Evolutionary conservation across 2,113 vertebrate genomes (phyloP).

Genomic region (Ophiodon elongatus): DNA sequence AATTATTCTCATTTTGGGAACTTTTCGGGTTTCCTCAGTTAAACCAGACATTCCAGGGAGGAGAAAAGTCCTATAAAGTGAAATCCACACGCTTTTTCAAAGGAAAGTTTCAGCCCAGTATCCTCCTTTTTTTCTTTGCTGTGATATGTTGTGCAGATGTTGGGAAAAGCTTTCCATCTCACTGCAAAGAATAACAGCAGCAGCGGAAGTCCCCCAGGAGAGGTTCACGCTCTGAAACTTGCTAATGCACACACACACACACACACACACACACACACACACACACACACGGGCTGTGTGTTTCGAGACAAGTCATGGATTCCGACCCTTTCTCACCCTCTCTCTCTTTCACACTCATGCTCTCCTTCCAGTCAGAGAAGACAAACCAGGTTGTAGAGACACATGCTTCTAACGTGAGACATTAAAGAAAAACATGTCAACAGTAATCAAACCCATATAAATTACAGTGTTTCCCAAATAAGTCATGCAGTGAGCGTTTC

Average conservation of each 20-base stretch:
- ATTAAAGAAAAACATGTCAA: slow-evolving; percentile 35
- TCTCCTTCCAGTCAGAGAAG: slow-evolving; percentile 21
- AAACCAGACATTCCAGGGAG: slow-evolving; percentile 25
- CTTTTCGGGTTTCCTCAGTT: slow-evolving; percentile 39
- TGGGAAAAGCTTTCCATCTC: slow-evolving; percentile 71
- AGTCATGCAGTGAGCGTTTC: not conserved
- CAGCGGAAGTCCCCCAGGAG: slow-evolving; percentile 69
- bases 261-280: slow-evolving; percentile 16
- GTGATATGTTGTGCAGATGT: slow-evolving; percentile 83
- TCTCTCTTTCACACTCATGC: slow-evolving; percentile 11
- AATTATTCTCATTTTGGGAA: slow-evolving; percentile 43
- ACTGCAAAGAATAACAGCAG: slow-evolving; percentile 78
- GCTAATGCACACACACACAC: slow-evolving; percentile 22
- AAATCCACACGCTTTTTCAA: slow-evolving; percentile 51
- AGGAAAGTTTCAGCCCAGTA: slow-evolving; percentile 68
- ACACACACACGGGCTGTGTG: slow-evolving; percentile 14
- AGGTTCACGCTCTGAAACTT: slow-evolving; percentile 46
- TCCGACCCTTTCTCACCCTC: slow-evolving; percentile 4
- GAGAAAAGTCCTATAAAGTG: slow-evolving; percentile 50
- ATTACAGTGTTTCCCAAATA: slow-evolving; percentile 10
- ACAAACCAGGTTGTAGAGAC: not conserved
- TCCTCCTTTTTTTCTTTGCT: slow-evolving; percentile 37
- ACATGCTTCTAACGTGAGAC: slow-evolving; percentile 46
- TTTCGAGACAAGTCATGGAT: slow-evolving; percentile 22
- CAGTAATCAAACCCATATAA: slow-evolving; percentile 22